phyloP scores from a whole-genome alignment of 2,113 vertebrate genomes.

The Erythrolamprus reginae region DNA sequence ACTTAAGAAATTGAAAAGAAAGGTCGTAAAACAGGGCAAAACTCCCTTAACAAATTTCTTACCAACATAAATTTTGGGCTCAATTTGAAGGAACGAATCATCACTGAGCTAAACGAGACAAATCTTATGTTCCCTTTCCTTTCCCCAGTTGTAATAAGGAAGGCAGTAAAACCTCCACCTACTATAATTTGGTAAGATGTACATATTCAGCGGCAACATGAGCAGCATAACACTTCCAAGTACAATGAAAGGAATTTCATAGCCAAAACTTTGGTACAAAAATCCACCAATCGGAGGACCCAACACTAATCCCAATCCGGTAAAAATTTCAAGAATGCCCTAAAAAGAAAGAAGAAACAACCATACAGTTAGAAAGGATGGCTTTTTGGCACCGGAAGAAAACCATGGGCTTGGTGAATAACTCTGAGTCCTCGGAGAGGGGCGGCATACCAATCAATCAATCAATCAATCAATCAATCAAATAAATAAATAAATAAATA shows the following conservation, averaged over 20 bases:
- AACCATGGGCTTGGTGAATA: not conserved
- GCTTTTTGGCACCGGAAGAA: fast-evolving
- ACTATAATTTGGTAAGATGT: conserved; percentile 83
- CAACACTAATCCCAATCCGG: conserved; percentile 85
- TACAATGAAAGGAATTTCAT: conserved; percentile 85
- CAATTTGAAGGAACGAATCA: not conserved
- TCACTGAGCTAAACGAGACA: not conserved
- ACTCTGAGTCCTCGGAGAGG: no score
- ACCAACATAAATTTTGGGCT: no score
- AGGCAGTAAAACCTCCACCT: conserved; percentile 26
- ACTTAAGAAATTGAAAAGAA: no score
- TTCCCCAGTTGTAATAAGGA: not conserved
- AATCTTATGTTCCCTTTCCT: not conserved
- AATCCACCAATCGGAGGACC: conserved; percentile 91
- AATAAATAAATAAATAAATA: no score
- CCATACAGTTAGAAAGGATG: not conserved
- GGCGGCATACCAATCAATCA: no score
- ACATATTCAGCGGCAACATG: conserved; percentile 86
- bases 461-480: no score
- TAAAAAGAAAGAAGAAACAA: conserved; percentile 49
- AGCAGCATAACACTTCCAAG: conserved; percentile 82
- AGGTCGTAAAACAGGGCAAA: no score
- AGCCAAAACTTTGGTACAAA: conserved; percentile 89
- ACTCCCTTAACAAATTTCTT: no score
- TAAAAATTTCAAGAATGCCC: conserved; percentile 90